Base-by-base conservation (phyloP, 2,888 invertebrate genomes). In the Terebella lapidaria region DNA sequence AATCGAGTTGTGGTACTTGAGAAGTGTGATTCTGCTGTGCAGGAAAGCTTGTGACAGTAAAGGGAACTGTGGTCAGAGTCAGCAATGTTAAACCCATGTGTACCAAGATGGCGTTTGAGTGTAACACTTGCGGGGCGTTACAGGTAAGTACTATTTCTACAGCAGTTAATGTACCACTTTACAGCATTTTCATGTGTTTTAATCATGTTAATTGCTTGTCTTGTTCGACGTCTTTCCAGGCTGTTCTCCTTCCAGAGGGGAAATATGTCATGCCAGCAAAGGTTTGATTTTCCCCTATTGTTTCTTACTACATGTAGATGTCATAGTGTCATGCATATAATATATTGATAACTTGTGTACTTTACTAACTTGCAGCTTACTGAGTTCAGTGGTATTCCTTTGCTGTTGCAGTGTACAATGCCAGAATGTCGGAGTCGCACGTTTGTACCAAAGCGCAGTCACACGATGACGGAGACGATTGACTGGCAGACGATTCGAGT, bases 11-110 rank as follows among this genome's bases (percentile, higher is more conserved):
- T 35, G 10, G 10, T 35, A 35, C n/a, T 35, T 35, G n/a, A n/a
- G n/a, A n/a, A n/a, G n/a, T n/a, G n/a, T n/a, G n/a, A n/a, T n/a
- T n/a, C n/a, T n/a, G n/a, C n/a, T n/a, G n/a, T 71, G 3, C 64
- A 79, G 79, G 79, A 1, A 79, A 79, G 63, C 79, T 94, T 66
- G 87, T 92, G 26, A 86, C 89, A 27, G 85, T 94, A 2, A 86
- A 88, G 74, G 94, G 94, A 0, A 91, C 91, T 47, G 90, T 94
- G 0, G 89, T 90, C 62, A 85, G 89, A 76, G 89, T 91, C 2
- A 87, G 90, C 20, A 87, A 87, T 72, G 85, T 88, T 0, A 88
- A 88, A 62, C 86, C 90, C 1, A 82, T 88, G 25, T 88, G 89
- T 68, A 86, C 86, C 4, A 88, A 88, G 79, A 84, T 94, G 82